Evolutionary conservation across 2,888 invertebrate genomes (phyloP).

Genomic region (Hymenopus coronatus): DNA sequence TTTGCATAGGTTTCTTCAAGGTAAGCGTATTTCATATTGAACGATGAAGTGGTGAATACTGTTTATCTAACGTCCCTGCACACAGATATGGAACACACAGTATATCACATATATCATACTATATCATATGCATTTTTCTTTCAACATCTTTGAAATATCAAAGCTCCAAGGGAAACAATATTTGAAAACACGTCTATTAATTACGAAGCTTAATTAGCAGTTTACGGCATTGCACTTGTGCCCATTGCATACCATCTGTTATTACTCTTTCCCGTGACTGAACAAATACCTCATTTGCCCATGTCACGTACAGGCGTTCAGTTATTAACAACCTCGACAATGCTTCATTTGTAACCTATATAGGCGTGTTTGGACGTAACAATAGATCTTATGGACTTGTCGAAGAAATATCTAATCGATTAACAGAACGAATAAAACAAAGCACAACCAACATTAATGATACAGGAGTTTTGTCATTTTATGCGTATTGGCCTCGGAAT

Average conservation of each 20-base stretch:
- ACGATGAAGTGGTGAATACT: no score
- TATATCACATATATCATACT: no score
- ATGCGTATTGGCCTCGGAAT: no score
- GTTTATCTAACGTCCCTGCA: no score
- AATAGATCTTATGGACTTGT: not conserved
- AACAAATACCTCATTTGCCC: not conserved
- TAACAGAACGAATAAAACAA: not conserved
- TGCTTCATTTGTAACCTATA: not conserved
- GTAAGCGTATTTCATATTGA: no score
- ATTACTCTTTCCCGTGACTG: not conserved
- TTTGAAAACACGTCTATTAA: not conserved
- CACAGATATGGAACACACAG: no score
- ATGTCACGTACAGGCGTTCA: not conserved
- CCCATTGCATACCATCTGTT: not conserved
- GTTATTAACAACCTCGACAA: not conserved
- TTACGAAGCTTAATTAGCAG: not conserved
- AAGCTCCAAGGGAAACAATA: no score
- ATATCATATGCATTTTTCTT: no score
- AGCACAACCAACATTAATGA: not conserved
- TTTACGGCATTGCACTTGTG: not conserved
- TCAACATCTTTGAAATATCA: no score
- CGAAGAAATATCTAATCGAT: not conserved
- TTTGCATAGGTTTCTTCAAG: no score
- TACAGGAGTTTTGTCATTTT: not conserved
- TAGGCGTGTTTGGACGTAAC: not conserved